Evolutionary conservation across 2,888 invertebrate genomes (phyloP).

Genomic region (Eristalis arbustorum): DNA sequence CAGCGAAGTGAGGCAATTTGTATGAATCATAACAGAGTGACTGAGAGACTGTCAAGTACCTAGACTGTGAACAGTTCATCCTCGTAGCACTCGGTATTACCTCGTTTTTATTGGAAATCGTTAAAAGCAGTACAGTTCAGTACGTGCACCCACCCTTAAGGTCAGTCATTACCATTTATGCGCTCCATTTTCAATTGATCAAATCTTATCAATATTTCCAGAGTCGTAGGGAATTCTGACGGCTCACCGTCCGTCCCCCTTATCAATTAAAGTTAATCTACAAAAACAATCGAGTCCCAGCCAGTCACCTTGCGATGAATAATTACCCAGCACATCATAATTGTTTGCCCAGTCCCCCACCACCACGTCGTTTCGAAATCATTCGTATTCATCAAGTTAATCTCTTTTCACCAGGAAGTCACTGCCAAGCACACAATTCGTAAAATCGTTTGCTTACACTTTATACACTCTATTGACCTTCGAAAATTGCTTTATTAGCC

Average conservation of each 20-base stretch:
- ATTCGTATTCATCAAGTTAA: not conserved
- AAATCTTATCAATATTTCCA: not conserved
- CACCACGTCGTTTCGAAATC: not conserved
- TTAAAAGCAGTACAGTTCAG: too few relatives aligned
- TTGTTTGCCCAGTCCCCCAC: not conserved
- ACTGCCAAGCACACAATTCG: conserved; percentile 1
- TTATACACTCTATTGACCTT: conserved; percentile 49
- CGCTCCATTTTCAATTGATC: too few relatives aligned
- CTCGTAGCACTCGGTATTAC: too few relatives aligned
- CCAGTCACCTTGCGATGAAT: not conserved
- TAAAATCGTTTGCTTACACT: conserved; percentile 22
- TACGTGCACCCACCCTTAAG: not conserved
- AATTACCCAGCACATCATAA: not conserved
- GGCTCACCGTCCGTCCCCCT: not conserved
- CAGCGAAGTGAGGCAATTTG: too few relatives aligned
- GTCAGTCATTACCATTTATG: not conserved
- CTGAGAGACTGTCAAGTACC: too few relatives aligned
- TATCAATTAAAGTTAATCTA: not conserved
- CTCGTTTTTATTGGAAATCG: too few relatives aligned
- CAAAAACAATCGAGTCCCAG: not conserved
- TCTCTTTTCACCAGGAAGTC: conserved; percentile 36
- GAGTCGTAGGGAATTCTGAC: not conserved
- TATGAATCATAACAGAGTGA: too few relatives aligned
- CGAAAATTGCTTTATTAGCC: conserved; percentile 58
- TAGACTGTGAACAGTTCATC: too few relatives aligned